A percentile compares a stretch with the other conserved stretches of the same genome.
These are phyloP conservation scores for Thecophora atra DNA, from an alignment of 2,888 invertebrate genomes.

Conservation along the genomic window DNA sequence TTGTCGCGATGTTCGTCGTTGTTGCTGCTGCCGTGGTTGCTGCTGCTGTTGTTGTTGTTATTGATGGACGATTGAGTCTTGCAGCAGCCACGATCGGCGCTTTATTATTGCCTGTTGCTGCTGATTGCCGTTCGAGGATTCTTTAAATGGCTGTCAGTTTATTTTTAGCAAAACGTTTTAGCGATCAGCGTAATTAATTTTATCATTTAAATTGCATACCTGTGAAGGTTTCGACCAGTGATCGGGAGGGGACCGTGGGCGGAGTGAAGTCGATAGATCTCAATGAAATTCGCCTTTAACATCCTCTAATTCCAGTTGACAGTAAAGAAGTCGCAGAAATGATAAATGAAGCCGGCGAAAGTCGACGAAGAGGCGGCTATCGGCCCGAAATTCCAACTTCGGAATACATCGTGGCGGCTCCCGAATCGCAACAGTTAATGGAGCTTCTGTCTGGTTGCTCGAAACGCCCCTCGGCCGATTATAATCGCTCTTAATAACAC, in stretches of 20 bases:
- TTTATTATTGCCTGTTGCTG: background rate
- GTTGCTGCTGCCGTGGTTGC: constrained; percentile 52
- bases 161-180: constrained; percentile 11
- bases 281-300: too few relatives aligned
- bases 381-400: background rate
- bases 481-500: too few relatives aligned
- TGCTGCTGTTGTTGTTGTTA: background rate
- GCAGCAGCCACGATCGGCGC: background rate
- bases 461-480: too few relatives aligned
- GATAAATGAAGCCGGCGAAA: background rate
- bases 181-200: background rate
- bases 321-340: background rate
- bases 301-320: too few relatives aligned
- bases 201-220: background rate
- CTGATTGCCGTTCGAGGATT: background rate
- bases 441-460: too few relatives aligned
- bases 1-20: constrained; percentile 42
- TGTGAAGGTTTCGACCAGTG: too few relatives aligned
- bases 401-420: too few relatives aligned
- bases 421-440: too few relatives aligned
- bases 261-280: too few relatives aligned
- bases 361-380: too few relatives aligned
- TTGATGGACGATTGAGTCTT: background rate
- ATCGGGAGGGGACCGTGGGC: too few relatives aligned
- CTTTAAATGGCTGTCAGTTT: background rate